Evolutionary conservation across 2,797 vertebrate species (phyloP).

Genomic region (Loris lydekkerianus): DNA sequence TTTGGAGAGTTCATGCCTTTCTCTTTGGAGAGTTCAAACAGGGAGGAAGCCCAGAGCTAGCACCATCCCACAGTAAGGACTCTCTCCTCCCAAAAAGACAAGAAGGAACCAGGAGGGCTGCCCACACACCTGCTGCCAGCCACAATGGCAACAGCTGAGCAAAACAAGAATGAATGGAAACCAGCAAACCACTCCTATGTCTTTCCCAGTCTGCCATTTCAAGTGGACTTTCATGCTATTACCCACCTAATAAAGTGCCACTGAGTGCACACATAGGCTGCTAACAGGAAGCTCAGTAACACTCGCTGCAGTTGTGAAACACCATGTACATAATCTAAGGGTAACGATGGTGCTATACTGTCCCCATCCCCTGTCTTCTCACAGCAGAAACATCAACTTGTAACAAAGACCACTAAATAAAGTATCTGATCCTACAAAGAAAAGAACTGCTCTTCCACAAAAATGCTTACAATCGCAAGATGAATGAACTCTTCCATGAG

Average conservation of each 20-base stretch:
- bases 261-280: not conserved
- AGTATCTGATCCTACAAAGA: not conserved
- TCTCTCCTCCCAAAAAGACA: not conserved
- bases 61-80: not conserved
- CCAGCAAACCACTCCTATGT: no score
- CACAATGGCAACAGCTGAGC: not conserved
- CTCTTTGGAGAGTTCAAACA: not conserved
- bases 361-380: not conserved
- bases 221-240: not conserved
- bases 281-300: not conserved
- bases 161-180: not conserved
- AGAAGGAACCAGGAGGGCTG: no score
- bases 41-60: not conserved
- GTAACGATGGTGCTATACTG: not conserved
- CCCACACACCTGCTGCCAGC: not conserved
- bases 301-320: not conserved
- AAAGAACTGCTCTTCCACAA: not conserved
- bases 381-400: not conserved
- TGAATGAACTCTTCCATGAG: not conserved
- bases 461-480: not conserved
- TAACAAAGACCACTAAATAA: not conserved
- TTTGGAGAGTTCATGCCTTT: not conserved
- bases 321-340: not conserved
- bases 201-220: not conserved
- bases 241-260: not conserved